Evolutionary conservation across 1,140 invertebrate species (phyloP).

Genomic region (Nasonia vitripennis): DNA sequence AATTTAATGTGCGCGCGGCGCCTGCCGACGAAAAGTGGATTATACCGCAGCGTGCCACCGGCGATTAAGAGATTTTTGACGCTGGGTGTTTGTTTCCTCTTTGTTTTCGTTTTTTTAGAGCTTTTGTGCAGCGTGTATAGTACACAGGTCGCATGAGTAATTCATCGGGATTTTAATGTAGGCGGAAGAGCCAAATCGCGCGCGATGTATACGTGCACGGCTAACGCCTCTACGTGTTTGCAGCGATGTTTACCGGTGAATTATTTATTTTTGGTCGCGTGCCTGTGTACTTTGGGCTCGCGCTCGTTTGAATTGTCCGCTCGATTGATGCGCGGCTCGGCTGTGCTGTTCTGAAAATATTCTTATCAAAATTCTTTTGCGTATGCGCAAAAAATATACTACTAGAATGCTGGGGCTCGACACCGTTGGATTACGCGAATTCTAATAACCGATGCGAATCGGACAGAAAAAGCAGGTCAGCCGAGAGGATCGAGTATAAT

Average conservation of each 20-base stretch:
- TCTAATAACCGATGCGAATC: no score
- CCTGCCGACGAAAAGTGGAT: not conserved
- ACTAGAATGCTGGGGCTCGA: no score
- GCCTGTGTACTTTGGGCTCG: not conserved
- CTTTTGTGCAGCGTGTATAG: not conserved
- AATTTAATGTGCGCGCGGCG: not conserved
- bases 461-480: no score
- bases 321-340: not conserved
- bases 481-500: no score
- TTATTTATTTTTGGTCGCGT: conserved; percentile 4
- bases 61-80: not conserved
- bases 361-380: no score
- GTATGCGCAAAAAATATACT: no score
- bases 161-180: not conserved
- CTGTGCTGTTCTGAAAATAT: no score
- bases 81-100: not conserved
- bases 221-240: not conserved
- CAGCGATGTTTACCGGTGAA: not conserved
- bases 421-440: no score
- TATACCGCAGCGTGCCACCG: not conserved
- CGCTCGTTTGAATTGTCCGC: not conserved
- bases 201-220: not conserved
- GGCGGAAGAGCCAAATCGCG: not conserved
- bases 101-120: not conserved
- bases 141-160: not conserved